phyloP scores from a whole-genome alignment of 2,888 invertebrate species.

The Aleiodes leptofemur region DNA sequence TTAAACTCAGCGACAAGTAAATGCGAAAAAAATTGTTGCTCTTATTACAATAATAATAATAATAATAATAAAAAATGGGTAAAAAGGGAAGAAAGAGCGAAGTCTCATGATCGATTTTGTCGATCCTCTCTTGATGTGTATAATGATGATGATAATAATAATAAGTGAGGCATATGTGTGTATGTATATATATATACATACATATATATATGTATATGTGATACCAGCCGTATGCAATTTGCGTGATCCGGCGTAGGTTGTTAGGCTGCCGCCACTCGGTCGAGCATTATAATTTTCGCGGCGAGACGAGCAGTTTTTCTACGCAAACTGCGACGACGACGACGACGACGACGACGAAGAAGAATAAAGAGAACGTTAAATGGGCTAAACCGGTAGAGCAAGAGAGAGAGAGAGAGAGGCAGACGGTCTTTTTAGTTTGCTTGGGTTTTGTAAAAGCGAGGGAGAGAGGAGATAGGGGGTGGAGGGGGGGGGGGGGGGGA shows the following conservation, averaged over 20 bases:
- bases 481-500: constrained; percentile 1
- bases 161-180: constrained; percentile 37
- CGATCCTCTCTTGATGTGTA: constrained; percentile 34
- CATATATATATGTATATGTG: constrained; percentile 29
- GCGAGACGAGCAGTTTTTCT: constrained; percentile 52
- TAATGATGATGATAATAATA: constrained; percentile 47
- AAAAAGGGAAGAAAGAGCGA: background rate
- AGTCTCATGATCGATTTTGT: constrained; percentile 36
- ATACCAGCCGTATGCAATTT: constrained; percentile 50
- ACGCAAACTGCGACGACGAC: constrained; percentile 33
- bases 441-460: constrained; percentile 24
- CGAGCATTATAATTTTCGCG: constrained; percentile 52
- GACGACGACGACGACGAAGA: background rate
- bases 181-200: constrained; percentile 33
- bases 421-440: constrained; percentile 21
- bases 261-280: constrained; percentile 51
- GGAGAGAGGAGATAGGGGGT: constrained; percentile 2
- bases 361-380: constrained; percentile 16
- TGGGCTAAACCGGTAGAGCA: background rate
- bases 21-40: too few relatives aligned
- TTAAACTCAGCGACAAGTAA: too few relatives aligned
- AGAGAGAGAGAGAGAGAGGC: constrained; percentile 5
- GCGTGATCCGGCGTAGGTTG: constrained; percentile 50
- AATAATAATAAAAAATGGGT: too few relatives aligned
- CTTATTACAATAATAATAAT: too few relatives aligned